phyloP scores from a whole-genome alignment of 2,113 vertebrate genomes.

The Edolisoma coerulescens region DNA sequence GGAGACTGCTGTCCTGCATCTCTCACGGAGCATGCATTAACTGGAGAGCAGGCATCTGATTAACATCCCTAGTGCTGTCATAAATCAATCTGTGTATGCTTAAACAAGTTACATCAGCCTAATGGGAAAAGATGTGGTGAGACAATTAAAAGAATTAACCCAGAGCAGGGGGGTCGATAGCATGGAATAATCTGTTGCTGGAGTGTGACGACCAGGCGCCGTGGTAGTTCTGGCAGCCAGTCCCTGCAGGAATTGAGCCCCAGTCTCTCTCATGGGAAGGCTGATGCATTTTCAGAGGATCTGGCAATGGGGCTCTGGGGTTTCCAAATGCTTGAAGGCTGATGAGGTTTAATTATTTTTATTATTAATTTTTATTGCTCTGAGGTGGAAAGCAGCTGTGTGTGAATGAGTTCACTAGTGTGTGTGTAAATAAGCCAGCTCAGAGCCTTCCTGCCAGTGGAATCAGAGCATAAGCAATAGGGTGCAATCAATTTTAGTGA shows the following conservation, averaged over 20 bases:
- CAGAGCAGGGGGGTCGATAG: conserved; percentile 2
- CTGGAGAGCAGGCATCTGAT: conserved; percentile 34
- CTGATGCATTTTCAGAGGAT: neutral
- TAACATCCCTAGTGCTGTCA: neutral
- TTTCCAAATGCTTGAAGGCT: neutral
- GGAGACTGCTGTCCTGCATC: neutral
- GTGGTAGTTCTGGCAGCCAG: neutral
- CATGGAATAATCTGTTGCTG: conserved; percentile 20
- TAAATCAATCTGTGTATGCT: conserved; percentile 56
- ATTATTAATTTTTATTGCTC: conserved; percentile 39
- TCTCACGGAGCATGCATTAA: neutral
- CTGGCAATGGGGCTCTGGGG: neutral
- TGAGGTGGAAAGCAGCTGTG: neutral
- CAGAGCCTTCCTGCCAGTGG: neutral
- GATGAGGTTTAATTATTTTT: conserved; percentile 50
- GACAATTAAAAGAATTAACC: conserved; percentile 71
- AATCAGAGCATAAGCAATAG: neutral
- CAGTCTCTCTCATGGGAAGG: neutral
- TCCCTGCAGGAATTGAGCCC: neutral
- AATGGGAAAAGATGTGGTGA: conserved; percentile 57
- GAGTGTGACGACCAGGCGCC: neutral
- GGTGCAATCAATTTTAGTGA: conserved; percentile 7
- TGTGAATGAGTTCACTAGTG: neutral
- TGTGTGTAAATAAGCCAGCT: conserved; percentile 1
- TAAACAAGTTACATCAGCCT: conserved; percentile 49